Evolutionary conservation across 2,888 invertebrate species (phyloP).

Genomic region (Papilio protenor): DNA sequence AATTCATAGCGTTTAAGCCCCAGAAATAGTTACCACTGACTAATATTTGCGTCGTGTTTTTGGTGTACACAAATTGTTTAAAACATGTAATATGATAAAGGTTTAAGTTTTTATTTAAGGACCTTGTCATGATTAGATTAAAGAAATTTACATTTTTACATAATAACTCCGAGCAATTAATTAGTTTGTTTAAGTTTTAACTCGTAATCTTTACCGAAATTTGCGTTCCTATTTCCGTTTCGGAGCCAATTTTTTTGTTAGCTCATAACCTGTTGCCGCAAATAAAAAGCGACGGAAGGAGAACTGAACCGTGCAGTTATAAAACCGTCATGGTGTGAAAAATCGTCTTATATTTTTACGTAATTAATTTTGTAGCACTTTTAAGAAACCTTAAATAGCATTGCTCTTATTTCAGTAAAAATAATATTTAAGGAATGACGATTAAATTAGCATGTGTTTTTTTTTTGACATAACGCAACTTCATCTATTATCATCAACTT

Average conservation of each 20-base stretch:
- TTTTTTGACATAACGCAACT: too few relatives aligned
- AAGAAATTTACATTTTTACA: too few relatives aligned
- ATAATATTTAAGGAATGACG: too few relatives aligned
- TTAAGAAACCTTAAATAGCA: background rate
- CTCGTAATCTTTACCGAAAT: conserved; percentile 29
- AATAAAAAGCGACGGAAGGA: conserved; percentile 26
- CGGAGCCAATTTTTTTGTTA: conserved; percentile 39
- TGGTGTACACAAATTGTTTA: background rate
- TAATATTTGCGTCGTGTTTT: background rate
- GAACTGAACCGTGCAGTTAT: conserved; percentile 6
- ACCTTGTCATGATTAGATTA: too few relatives aligned
- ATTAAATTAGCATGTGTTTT: background rate
- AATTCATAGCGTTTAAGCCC: background rate
- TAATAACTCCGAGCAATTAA: too few relatives aligned
- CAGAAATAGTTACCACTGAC: background rate
- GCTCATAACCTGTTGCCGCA: conserved; percentile 40
- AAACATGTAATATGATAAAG: too few relatives aligned
- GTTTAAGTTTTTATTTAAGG: too few relatives aligned
- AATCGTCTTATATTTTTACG: conserved; percentile 11
- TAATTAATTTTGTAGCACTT: conserved; percentile 17
- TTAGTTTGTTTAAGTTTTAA: conserved; percentile 14
- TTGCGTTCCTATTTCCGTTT: conserved; percentile 9
- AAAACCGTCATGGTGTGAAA: conserved; percentile 24
- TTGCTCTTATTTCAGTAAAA: background rate
- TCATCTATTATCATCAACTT: too few relatives aligned